Conservation (phyloP, 2,888 invertebrate species). For the Hypomecis atomaria region DNA sequence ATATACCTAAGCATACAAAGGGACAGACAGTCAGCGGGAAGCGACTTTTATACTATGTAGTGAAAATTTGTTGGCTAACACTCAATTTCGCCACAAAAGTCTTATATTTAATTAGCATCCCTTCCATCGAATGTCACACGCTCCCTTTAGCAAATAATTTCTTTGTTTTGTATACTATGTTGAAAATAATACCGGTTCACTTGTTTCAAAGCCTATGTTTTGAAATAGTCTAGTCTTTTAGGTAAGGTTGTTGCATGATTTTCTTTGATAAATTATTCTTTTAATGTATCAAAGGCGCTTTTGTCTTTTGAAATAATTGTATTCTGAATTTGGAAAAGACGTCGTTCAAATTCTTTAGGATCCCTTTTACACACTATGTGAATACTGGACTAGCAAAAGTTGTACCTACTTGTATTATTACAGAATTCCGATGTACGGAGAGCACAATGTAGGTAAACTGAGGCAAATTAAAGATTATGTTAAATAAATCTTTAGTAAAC, state of each 20-base stretch:
- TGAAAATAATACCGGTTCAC: neutral
- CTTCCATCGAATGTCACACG: neutral
- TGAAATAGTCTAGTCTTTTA: neutral
- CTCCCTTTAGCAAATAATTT: neutral
- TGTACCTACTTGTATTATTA: neutral
- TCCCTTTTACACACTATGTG: constrained; percentile 3
- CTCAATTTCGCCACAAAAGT: too few relatives aligned
- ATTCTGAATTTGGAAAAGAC: constrained; percentile 1
- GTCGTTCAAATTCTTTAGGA: neutral
- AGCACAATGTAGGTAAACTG: too few relatives aligned
- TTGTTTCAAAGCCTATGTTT: neutral
- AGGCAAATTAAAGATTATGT: too few relatives aligned
- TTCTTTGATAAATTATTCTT: constrained; percentile 14
- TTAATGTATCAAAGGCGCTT: constrained; percentile 6
- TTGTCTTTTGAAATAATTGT: constrained; percentile 14
- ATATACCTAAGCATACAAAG: too few relatives aligned
- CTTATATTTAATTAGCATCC: neutral
- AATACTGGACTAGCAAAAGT: neutral
- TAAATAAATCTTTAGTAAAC: too few relatives aligned
- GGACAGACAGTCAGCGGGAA: too few relatives aligned
- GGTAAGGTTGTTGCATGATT: constrained; percentile 3
- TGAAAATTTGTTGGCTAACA: too few relatives aligned
- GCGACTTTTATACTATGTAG: too few relatives aligned
- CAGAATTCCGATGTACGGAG: neutral
- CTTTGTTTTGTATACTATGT: neutral